Conservation (phyloP, 2,888 invertebrate genomes). For the Tetropium fuscum region DNA sequence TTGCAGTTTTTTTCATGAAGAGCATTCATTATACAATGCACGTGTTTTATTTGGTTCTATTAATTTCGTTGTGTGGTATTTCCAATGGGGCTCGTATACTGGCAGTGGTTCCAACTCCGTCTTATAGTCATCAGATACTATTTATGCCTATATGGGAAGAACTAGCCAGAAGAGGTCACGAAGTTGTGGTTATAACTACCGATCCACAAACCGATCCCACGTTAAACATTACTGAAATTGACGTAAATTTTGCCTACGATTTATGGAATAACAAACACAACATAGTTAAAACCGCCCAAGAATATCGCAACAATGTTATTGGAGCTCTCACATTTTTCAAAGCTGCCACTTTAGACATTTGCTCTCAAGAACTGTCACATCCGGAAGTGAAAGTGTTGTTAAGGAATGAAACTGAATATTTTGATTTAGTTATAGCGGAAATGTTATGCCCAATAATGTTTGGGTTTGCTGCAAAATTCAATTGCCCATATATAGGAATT, state of each 20-base stretch:
- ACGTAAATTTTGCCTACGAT: constrained; percentile 58
- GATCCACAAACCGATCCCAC: constrained; percentile 44
- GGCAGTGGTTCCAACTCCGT: constrained; percentile 37
- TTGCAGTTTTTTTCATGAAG: too few relatives aligned
- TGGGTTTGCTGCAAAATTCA: constrained; percentile 45
- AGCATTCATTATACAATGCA: too few relatives aligned
- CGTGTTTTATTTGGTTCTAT: background rate
- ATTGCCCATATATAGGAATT: constrained; percentile 44
- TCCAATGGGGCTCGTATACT: constrained; percentile 4
- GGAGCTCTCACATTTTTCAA: constrained; percentile 14
- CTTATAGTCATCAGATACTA: constrained; percentile 52
- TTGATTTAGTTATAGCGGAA: constrained; percentile 53
- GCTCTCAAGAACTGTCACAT: constrained; percentile 33
- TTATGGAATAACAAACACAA: constrained; percentile 25
- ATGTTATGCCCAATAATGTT: constrained; percentile 36
- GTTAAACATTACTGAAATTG: constrained; percentile 63
- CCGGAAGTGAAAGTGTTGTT: constrained; percentile 42
- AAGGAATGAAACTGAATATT: constrained; percentile 33
- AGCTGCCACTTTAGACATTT: constrained; percentile 27
- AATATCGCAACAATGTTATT: background rate
- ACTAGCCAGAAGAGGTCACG: constrained; percentile 53
- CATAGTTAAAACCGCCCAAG: constrained; percentile 7
- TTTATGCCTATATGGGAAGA: constrained; percentile 51
- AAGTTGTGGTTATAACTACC: constrained; percentile 56
- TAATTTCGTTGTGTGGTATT: background rate